Evolutionary conservation across 2,888 invertebrate species (phyloP), one percentile per base, ranked within the genome.

Genomic region (Cephus spinipes): DNA sequence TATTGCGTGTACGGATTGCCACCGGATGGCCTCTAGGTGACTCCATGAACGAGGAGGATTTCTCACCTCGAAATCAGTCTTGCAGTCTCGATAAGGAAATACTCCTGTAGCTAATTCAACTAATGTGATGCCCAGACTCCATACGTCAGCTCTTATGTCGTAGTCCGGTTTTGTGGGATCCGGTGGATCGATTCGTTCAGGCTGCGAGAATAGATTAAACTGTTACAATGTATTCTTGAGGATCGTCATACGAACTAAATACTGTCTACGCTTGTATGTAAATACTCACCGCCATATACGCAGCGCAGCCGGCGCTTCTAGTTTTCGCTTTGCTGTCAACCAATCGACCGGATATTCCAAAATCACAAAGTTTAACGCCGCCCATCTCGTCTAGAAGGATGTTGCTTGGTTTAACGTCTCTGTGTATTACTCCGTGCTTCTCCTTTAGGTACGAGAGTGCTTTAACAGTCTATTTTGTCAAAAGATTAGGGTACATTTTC

Each of bases 241-340:
- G 34, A 40, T 40, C 40, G 36, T 40, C n/a, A 76, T n/a, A 32
- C 71, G 73, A 76, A n/a, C 31, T 76, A 73, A 76, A 69, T 40
- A 32, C 12, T 30, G 11, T 31, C 32, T 15, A 69, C 11, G 30
- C 30, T 31, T 11, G 3, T 69, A 1, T 12, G 0, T 15, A 31
- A 78, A 69, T 83, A 94, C 95, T 94, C 92, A 98, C 98, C 87
- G 99, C 98, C 98, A 99, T 98, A 89, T 99, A 99, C 1, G 98
- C 99, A n/a, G 98, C 98, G 93, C 99, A 99, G 71, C 99, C 99
- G 4, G 98, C 98, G 91, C 97, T 98, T 89, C 98, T 94, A 32
- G 99, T 99, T 92, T 98, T 98, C 4, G 99, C 99, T 93, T 98
- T 98, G 75, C 99, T 99, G 93, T 99, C 99, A 68, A 99, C 99